phyloP scores from a whole-genome alignment of 2,113 vertebrate species.

The Sapayoa aenigma region DNA sequence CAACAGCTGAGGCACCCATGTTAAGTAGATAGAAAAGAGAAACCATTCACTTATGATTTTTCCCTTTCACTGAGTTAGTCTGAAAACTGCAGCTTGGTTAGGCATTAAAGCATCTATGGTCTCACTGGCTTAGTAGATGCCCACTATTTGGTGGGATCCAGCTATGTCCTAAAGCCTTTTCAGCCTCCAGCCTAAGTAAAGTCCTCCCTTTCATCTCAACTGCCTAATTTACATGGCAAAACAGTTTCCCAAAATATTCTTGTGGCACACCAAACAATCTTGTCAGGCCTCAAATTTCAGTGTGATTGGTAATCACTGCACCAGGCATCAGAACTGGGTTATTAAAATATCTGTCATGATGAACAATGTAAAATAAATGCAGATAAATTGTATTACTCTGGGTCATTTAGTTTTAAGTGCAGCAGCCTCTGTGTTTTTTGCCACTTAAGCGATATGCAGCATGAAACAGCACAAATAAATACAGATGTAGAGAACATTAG shows the following conservation, averaged over 20 bases:
- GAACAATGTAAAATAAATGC: conserved; percentile 31
- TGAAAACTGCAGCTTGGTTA: not conserved
- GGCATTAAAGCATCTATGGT: not conserved
- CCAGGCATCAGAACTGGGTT: conserved; percentile 18
- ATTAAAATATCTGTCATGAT: conserved; percentile 45
- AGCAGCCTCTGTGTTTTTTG: conserved; percentile 30
- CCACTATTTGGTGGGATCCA: not conserved
- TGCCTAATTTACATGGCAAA: not conserved
- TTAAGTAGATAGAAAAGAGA: not conserved
- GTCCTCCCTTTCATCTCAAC: not conserved
- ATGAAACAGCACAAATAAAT: conserved; percentile 49
- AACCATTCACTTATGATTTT: not conserved
- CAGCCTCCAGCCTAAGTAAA: not conserved
- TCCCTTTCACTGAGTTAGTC: not conserved
- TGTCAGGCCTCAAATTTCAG: not conserved
- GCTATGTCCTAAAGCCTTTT: not conserved
- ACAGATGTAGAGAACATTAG: conserved; percentile 49
- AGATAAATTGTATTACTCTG: conserved; percentile 34
- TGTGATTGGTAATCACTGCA: conserved; percentile 33
- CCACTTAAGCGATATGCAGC: conserved; percentile 45
- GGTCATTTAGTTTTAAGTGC: conserved; percentile 59
- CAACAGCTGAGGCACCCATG: not conserved
- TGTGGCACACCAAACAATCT: not conserved
- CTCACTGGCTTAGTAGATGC: not conserved
- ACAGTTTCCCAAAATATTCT: not conserved